Evolutionary conservation across 2,888 invertebrate species (phyloP), one percentile per base, ranked within the genome.

Genomic region (Nyleta sp.): DNA sequence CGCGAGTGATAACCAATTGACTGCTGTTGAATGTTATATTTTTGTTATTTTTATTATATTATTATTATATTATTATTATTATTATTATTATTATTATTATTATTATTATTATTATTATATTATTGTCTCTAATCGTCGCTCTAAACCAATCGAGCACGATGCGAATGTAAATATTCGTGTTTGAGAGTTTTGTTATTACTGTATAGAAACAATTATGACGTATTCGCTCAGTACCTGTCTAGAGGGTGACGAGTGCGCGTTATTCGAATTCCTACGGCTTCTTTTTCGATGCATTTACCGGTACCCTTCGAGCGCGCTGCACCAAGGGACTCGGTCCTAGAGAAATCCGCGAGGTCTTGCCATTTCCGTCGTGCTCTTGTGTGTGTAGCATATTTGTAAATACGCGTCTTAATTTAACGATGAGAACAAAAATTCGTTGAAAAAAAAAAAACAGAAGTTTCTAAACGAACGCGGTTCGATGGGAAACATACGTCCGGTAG

Each of bases 21-120:
- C 86, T 87, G 87, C 89, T 88, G 87, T 89, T 89, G 86, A 79
- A 89, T 89, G 89, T 89, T 89, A 89, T 88, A 89, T 90, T 90
- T 89, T 89, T 90, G 89, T 90, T 89, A 89, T 88, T 86, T 85
- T 86, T 86, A 83, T 85, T 86, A 83, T 78, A 78, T 72, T 71
- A 78, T 78, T 74, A 73, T 65, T 72, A 44, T 71, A 60, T 40
- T 50, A 64, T 48, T 64, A 65, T 53, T 87, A 88, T 89, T 89
- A 89, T 89, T 90, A 88, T 88, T 89, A 88, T 87, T 85, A 84
- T 85, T 85, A 46, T 89, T 89, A 88, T 89, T 89, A 88, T 87
- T 85, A 84, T 85, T 85, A 81, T 84, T 86, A 83, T 74, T 55
- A 70, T 67, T 68, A 74, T 67, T 74, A 74, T 67, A 78, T 80